Percentiles rank a stretch among this genome's conserved stretches.
phyloP scores from a whole-genome alignment of 1,140 invertebrate species.

The Zaprionus inermis region DNA sequence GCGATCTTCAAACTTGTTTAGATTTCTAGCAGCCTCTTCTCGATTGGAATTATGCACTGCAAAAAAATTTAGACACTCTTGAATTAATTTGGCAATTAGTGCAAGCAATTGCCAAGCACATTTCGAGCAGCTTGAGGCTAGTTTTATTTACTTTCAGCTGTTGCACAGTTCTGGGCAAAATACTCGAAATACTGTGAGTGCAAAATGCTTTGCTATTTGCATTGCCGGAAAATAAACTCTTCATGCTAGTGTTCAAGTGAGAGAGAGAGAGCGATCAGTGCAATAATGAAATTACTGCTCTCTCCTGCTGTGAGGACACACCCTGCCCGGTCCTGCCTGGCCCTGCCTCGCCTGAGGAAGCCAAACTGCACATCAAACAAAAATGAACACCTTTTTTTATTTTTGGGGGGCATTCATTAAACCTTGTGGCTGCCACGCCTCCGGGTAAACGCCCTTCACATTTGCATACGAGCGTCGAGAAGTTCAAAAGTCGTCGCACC shows the following conservation, averaged over 20 bases:
- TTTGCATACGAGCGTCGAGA: constrained; percentile 54
- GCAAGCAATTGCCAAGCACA: constrained; percentile 1
- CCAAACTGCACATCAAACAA: constrained; percentile 44
- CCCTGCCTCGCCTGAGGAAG: constrained; percentile 21
- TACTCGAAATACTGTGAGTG: constrained; percentile 7
- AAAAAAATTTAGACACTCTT: constrained; percentile 8
- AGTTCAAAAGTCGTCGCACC: constrained; percentile 73
- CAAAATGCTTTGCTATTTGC: constrained; percentile 31
- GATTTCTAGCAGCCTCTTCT: background rate
- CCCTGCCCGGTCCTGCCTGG: background rate
- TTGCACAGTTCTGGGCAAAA: too few relatives aligned
- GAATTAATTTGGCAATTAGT: constrained; percentile 10
- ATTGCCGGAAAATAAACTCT: constrained; percentile 21
- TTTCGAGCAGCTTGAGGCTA: background rate
- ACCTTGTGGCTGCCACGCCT: constrained; percentile 51
- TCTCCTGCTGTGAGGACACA: constrained; percentile 21
- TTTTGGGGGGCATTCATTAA: constrained; percentile 45
- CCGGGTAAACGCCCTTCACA: constrained; percentile 12
- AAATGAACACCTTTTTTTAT: constrained; percentile 46
- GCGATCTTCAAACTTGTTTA: background rate
- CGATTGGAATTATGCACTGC: background rate
- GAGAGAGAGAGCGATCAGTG: constrained; percentile 14
- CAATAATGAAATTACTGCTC: constrained; percentile 42
- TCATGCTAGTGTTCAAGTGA: constrained; percentile 10
- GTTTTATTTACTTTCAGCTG: constrained; percentile 1